Base-by-base conservation (phyloP, 2,888 invertebrate genomes). In the Dione juno region DNA sequence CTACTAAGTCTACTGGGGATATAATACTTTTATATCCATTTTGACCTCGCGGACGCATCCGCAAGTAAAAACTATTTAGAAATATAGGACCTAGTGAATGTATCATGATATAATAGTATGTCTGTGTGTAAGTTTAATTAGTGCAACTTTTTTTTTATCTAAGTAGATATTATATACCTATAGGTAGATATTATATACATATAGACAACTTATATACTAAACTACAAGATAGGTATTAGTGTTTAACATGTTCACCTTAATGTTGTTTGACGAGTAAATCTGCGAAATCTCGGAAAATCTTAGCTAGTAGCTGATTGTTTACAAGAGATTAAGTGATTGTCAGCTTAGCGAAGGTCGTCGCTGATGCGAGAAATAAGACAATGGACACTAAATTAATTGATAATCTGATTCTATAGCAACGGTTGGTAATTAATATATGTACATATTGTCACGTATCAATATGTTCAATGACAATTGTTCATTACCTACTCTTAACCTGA, bases 311-410 rank as follows among this genome's bases (percentile, higher is more conserved):
- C 75, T 74, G 74, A 80, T 81, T 80, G 79, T 81, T 77, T 77
- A 69, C 70, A 64, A n/a, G 45, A 61, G 61, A 61, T 64, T 58
- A 74, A 79, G 81, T 77, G 82, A 85, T 76, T 84, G 85, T 80
- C 73, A 77, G 76, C 77, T 54, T 57, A 35, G 59, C 67, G 75
- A 88, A 87, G 89, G 89, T 78, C 83, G 75, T 78, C 76, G 82
- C 78, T 84, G 86, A 86, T 84, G 88, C 87, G 87, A 82, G 79
- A 84, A 88, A 84, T 83, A 79, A 82, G 76, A 87, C 85, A 87
- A 86, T 84, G 80, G 80, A 79, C 77, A 81, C 80, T 79, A 80
- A 81, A 75, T 72, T 75, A 75, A 75, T 75, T 76, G 74, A 70
- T 68, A 63, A 54, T 71, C 70, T 71, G 73, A 68, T 70, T 73